Base-by-base conservation (phyloP, 2,888 invertebrate species). In the Oithona nana region DNA sequence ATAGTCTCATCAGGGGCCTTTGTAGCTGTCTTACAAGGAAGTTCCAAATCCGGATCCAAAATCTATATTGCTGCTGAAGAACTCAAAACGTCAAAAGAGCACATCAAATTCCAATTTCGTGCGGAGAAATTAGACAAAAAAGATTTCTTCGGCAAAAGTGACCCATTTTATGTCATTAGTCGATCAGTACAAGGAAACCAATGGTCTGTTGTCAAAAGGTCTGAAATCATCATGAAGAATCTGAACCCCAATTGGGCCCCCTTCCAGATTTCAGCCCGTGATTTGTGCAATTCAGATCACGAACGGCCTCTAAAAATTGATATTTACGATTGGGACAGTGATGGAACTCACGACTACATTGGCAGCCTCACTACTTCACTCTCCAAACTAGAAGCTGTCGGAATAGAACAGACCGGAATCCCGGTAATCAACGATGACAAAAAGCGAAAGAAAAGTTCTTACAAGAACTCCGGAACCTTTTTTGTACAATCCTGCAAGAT, bases 181-280 rank as follows among this genome's bases (percentile, higher is more conserved):
- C 63, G 65, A 24, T 65, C 58, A 50, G 58, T 63, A n/a, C 63
- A 70, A 69, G 51, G 74, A 73, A 65, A 16, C 11, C 20, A 54
- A 4, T 30, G n/a, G 29, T 72, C 75, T 61, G 71, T 77, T 8
- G 77, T 78, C 1, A 75, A 78, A 67, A 74, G 77, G 67, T 78
- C 77, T 52, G 79, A 80, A 68, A 74, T 75, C 1, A 73, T 76
- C 49, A 76, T 73, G 67, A 75, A 74, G 59, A 76, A 74, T 1
- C 68, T 76, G 60, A 75, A 77, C 68, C 78, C 78, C 3, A 72
- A 72, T 31, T 78, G 78, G 77, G 20, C 28, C 28, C 4, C n/a
- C 3, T 28, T 57, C 20, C n/a, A 28, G 29, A 3, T 57, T 3
- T 24, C 29, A 28, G n/a, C 30, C 16, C 57, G 57, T 2, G 57